These are phyloP conservation scores for Hartigia nigra DNA, from an alignment of 2,888 invertebrate genomes.

Conservation along the genomic window DNA sequence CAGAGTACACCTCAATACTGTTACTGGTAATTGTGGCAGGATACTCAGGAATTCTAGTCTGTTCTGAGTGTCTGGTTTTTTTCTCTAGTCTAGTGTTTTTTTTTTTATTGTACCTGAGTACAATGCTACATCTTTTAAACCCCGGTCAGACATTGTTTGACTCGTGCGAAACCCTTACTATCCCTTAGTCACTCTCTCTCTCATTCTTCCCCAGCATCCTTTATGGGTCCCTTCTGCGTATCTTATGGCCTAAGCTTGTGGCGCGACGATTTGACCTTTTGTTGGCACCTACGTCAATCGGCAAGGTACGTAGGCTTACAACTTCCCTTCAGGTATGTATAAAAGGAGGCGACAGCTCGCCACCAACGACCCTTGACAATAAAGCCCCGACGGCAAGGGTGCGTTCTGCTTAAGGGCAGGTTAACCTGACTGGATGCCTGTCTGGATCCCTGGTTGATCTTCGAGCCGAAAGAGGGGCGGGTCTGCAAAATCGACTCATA, in stretches of 20 bases:
- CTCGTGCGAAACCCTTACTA: background rate
- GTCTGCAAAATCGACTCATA: background rate
- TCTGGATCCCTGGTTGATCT: background rate
- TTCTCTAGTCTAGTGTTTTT: background rate
- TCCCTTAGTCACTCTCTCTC: background rate
- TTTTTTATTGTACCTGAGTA: background rate
- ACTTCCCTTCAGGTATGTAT: background rate
- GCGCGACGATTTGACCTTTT: background rate
- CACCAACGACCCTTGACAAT: background rate
- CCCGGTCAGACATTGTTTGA: background rate
- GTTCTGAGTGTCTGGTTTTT: background rate
- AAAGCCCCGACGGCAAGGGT: background rate
- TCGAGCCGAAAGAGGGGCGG: background rate
- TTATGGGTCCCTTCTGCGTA: background rate
- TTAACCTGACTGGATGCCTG: background rate
- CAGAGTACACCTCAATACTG: background rate
- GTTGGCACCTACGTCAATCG: constrained; percentile 1
- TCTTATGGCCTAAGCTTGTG: background rate
- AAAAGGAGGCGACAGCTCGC: background rate
- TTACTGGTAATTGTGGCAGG: background rate
- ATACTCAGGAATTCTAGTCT: constrained; percentile 1
- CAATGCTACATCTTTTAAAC: background rate
- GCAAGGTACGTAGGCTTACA: constrained; percentile 1
- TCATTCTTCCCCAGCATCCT: background rate
- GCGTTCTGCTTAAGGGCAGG: background rate